phyloP scores from a whole-genome alignment of 2,113 vertebrate species.

The Chrysochloris asiatica region DNA sequence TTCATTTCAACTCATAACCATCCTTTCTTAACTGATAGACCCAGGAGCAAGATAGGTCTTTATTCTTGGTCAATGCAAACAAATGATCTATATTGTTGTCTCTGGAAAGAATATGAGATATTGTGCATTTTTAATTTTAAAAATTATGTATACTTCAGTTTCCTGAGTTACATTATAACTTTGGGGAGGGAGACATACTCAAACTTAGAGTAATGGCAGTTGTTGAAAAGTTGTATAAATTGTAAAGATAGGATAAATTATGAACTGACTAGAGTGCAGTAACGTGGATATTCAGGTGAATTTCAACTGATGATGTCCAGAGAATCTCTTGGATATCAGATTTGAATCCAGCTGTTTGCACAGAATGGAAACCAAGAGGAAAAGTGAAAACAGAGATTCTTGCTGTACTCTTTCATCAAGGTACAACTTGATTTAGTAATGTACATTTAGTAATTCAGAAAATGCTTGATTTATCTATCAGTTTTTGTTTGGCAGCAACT shows the following conservation, averaged over 20 bases:
- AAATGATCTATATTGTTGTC: conserved; percentile 28
- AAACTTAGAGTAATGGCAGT: conserved; percentile 30
- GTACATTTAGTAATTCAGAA: conserved; percentile 44
- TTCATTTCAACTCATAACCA: neutral
- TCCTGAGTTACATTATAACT: conserved; percentile 48
- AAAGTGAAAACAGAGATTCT: conserved; percentile 52
- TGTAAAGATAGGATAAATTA: conserved; percentile 17
- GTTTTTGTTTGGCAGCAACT: conserved; percentile 20
- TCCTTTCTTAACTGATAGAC: neutral
- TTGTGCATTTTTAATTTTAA: conserved; percentile 51
- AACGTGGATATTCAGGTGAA: neutral
- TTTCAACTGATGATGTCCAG: conserved; percentile 60
- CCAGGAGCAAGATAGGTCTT: neutral
- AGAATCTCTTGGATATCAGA: conserved; percentile 52
- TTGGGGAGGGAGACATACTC: neutral
- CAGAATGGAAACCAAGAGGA: conserved; percentile 46
- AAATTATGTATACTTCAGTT: conserved; percentile 43
- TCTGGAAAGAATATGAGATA: conserved; percentile 29
- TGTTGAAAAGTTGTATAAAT: conserved; percentile 39
- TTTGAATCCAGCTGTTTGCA: conserved; percentile 23
- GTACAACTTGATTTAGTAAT: neutral
- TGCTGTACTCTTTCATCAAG: neutral
- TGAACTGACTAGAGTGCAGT: conserved; percentile 37
- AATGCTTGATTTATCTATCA: conserved; percentile 37
- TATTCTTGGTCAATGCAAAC: neutral